phyloP scores from a whole-genome alignment of 2,113 vertebrate species.

The Bubo bubo region DNA sequence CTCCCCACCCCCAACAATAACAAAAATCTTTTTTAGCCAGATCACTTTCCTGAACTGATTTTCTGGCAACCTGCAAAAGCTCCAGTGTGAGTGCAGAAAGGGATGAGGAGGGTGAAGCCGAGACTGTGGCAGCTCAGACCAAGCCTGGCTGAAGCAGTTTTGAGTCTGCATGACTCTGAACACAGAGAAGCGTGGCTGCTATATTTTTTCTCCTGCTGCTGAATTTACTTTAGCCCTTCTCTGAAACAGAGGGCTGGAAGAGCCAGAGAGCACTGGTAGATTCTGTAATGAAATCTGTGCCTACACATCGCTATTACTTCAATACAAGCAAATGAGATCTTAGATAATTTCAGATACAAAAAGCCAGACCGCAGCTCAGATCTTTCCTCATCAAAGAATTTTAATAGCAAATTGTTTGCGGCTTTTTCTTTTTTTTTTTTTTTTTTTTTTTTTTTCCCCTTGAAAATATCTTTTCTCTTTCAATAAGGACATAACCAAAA shows the following conservation, averaged over 20 bases:
- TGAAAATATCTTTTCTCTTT: not conserved
- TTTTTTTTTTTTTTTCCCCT: too few relatives aligned
- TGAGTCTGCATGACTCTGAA: not conserved
- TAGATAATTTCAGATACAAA: not conserved
- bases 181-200: not conserved
- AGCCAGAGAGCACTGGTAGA: not conserved
- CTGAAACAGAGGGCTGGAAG: not conserved
- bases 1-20: not conserved
- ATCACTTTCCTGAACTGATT: not conserved
- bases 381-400: not conserved
- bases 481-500: slow-evolving; percentile 21
- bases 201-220: not conserved
- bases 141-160: fast-evolving
- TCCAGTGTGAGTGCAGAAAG: not conserved
- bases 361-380: not conserved
- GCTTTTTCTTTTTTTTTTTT: fast-evolving
- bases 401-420: not conserved
- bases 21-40: not conserved
- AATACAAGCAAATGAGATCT: not conserved
- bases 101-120: not conserved
- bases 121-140: fast-evolving
- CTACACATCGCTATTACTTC: not conserved
- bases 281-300: not conserved
- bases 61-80: not conserved
- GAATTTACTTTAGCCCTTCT: not conserved